These are phyloP conservation scores for Paracanthobrama guichenoti DNA, from an alignment of 2,113 vertebrate genomes.

Conservation along the genomic window DNA sequence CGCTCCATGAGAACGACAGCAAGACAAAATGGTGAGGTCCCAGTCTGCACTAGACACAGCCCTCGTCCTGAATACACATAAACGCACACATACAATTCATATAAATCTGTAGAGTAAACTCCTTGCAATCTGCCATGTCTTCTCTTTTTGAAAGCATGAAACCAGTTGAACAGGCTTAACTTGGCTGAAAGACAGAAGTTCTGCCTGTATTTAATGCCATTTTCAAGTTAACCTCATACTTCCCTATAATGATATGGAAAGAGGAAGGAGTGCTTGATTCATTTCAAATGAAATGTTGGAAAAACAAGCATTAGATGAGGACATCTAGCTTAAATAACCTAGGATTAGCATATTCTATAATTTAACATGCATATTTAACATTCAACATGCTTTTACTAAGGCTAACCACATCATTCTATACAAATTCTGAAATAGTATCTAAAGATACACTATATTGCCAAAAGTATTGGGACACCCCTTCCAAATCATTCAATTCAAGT, in stretches of 20 bases:
- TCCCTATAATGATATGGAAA: neutral
- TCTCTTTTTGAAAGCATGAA: neutral
- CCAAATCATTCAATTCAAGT: too few species aligned
- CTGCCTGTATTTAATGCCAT: neutral
- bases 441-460: too few species aligned
- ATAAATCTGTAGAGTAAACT: neutral
- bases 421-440: neutral
- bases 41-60: neutral
- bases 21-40: conserved; percentile 6
- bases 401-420: neutral
- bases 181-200: neutral
- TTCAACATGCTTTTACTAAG: neutral
- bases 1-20: conserved; percentile 73
- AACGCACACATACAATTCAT: neutral
- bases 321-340: neutral
- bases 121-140: neutral
- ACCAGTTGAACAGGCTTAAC: neutral
- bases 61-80: conserved; percentile 15
- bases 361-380: neutral
- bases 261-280: neutral
- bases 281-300: neutral
- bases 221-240: neutral
- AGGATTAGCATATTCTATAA: neutral
- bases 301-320: neutral
- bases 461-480: too few species aligned